These are phyloP conservation scores for Actinia equina DNA, from an alignment of 64 coral and sea anemone genomes.

Conservation along the genomic window DNA sequence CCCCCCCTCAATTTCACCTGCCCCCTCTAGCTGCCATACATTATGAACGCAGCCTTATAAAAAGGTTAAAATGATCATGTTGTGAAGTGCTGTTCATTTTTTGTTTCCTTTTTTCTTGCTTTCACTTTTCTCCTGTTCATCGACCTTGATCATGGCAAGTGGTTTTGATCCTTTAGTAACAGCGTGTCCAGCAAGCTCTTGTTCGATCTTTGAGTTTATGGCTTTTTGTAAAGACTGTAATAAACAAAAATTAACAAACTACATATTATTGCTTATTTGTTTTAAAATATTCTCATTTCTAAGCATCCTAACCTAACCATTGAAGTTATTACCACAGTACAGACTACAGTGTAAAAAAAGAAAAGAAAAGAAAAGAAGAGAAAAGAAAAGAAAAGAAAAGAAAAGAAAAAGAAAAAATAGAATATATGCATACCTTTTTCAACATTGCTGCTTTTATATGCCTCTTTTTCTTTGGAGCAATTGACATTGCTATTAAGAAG, in stretches of 20 bases:
- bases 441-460: constrained; percentile 55
- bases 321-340: too few species aligned
- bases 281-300: too few species aligned
- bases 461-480: constrained; percentile 62
- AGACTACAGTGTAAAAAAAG: too few species aligned
- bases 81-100: neutral
- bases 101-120: constrained; percentile 25
- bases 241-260: neutral
- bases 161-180: constrained; percentile 41
- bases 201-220: constrained; percentile 60
- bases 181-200: constrained; percentile 41
- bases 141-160: constrained; percentile 32
- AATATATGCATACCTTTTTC: too few species aligned
- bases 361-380: too few species aligned
- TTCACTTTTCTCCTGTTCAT: constrained; percentile 28
- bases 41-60: neutral
- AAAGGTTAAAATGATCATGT: neutral
- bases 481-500: constrained; percentile 26
- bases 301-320: too few species aligned
- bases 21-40: too few species aligned
- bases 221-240: constrained; percentile 36
- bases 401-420: too few species aligned
- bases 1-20: too few species aligned
- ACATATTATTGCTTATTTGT: too few species aligned
- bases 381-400: too few species aligned